phyloP scores from a whole-genome alignment of 2,113 vertebrate genomes.

The Oncorhynchus masou region DNA sequence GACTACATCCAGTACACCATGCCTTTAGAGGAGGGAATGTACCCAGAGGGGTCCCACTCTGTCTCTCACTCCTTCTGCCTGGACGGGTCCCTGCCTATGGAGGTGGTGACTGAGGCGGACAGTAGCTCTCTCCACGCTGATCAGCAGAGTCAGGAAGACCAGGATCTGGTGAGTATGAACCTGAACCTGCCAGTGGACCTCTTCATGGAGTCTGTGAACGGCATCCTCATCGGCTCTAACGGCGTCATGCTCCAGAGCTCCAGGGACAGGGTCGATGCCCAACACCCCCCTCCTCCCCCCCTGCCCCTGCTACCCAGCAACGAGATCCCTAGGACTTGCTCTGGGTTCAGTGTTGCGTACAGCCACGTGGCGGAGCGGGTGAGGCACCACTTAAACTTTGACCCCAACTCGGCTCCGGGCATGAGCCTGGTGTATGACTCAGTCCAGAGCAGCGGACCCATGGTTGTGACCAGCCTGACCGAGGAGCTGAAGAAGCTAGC shows the following conservation, averaged over 20 bases:
- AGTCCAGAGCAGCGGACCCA: slow-evolving; percentile 91
- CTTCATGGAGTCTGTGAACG: slow-evolving; percentile 86
- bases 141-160: slow-evolving; percentile 81
- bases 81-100: slow-evolving; percentile 91
- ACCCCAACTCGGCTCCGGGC: slow-evolving; percentile 90
- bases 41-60: slow-evolving; percentile 87
- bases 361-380: slow-evolving; percentile 86
- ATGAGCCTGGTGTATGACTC: slow-evolving; percentile 94
- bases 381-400: slow-evolving; percentile 94
- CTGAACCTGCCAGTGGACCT: slow-evolving; percentile 74
- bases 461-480: slow-evolving; percentile 95
- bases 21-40: slow-evolving; percentile 99
- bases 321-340: slow-evolving; percentile 87
- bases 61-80: slow-evolving; percentile 87
- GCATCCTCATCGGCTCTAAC: slow-evolving; percentile 84
- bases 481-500: slow-evolving; percentile 98
- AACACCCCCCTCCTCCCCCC: slow-evolving; percentile 74
- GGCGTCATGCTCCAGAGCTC: slow-evolving; percentile 87
- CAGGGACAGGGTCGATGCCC: slow-evolving; percentile 65
- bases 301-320: slow-evolving; percentile 86
- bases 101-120: slow-evolving; percentile 84
- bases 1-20: slow-evolving; percentile 99
- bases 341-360: slow-evolving; percentile 80
- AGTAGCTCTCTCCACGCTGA: slow-evolving; percentile 65
- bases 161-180: slow-evolving; percentile 75